A percentile compares a stretch with the other conserved stretches of the same genome.
Evolutionary conservation across 2,797 vertebrate genomes (phyloP).

Genomic region (Podargus strigoides): DNA sequence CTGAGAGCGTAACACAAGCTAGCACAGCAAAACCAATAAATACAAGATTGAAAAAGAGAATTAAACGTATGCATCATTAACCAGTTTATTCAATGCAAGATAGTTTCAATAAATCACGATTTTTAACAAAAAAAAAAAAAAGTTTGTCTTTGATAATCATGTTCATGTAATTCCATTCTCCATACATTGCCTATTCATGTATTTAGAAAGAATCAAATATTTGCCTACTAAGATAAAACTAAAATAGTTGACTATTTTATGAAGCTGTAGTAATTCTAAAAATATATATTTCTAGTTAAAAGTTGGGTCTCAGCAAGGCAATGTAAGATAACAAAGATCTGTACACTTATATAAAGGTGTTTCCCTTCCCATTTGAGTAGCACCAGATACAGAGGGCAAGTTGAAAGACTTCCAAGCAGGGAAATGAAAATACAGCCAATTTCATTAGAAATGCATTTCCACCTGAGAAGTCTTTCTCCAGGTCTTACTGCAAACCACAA

Average conservation of each 20-base stretch:
- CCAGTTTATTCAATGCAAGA: not conserved
- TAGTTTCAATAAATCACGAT: conserved; percentile 6
- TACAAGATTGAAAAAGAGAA: not conserved
- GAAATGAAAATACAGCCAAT: not conserved
- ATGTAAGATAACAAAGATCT: not conserved
- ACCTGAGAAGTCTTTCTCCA: not conserved
- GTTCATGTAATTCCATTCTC: not conserved
- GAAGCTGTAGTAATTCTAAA: not conserved
- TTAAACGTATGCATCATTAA: not conserved
- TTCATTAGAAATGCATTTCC: not conserved
- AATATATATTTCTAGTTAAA: not conserved
- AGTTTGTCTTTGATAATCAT: not conserved
- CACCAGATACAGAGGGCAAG: not conserved
- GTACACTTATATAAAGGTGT: not conserved
- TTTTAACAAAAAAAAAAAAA: not conserved
- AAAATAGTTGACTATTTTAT: not conserved
- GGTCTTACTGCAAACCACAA: not conserved
- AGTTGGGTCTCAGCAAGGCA: not conserved
- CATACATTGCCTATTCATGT: not conserved
- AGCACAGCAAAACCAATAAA: not conserved
- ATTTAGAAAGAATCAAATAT: not conserved
- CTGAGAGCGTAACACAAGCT: not conserved
- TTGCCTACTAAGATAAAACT: not conserved
- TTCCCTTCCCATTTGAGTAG: not conserved
- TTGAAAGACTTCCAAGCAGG: not conserved